Evolutionary conservation across 2,797 vertebrate species (phyloP).

Genomic region (Dromococcyx pavoninus): DNA sequence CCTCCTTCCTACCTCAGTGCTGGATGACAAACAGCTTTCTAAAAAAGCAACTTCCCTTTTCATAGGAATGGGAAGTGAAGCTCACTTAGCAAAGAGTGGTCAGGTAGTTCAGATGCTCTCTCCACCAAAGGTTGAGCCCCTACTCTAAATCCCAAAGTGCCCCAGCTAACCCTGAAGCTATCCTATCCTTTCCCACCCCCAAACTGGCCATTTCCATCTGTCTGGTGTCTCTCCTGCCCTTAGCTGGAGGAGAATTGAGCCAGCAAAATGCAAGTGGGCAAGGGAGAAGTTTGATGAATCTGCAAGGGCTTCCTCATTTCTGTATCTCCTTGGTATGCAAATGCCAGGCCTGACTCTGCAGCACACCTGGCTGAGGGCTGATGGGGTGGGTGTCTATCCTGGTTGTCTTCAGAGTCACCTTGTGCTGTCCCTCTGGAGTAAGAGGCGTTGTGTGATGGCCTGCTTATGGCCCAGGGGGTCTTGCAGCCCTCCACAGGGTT

Average conservation of each 20-base stretch:
- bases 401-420: neutral
- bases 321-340: neutral
- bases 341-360: neutral
- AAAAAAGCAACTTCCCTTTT: conserved; percentile 60
- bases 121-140: neutral
- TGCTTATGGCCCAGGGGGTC: neutral
- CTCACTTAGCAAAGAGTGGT: neutral
- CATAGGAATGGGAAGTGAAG: conserved; percentile 35
- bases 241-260: neutral
- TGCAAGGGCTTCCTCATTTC: conserved; percentile 15
- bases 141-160: neutral
- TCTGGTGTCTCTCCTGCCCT: neutral
- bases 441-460: fast-evolving
- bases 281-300: neutral
- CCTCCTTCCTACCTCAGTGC: neutral
- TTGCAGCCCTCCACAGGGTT: neutral
- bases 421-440: fast-evolving
- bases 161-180: neutral
- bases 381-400: neutral
- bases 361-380: neutral
- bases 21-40: neutral
- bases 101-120: neutral
- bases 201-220: fast-evolving
- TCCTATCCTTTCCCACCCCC: neutral
- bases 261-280: neutral